Evolutionary conservation across 2,797 vertebrate genomes (phyloP).

Genomic region (Heliangelus exortis): DNA sequence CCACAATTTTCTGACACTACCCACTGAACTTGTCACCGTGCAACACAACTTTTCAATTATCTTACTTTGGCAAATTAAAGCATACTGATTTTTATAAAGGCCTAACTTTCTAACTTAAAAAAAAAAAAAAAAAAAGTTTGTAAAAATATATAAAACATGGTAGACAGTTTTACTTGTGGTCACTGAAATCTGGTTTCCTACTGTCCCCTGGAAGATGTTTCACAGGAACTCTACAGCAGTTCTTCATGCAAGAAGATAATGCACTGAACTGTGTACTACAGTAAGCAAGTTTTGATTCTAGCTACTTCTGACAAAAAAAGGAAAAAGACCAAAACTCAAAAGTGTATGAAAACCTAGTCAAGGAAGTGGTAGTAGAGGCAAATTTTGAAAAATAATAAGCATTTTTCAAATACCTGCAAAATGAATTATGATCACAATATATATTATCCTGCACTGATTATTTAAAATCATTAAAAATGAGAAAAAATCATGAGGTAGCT

Average conservation of each 20-base stretch:
- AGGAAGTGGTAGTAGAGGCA: not conserved
- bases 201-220: not conserved
- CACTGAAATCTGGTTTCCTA: not conserved
- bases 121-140: not conserved
- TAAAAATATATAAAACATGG: not conserved
- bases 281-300: not conserved
- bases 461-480: constrained; percentile 50
- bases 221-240: not conserved
- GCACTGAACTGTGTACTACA: not conserved
- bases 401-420: not conserved
- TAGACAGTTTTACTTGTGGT: not conserved
- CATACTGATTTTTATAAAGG: not conserved
- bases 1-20: not conserved
- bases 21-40: not conserved
- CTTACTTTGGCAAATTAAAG: not conserved
- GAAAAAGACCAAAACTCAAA: not conserved
- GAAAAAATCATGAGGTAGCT: constrained; percentile 35
- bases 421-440: not conserved
- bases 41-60: not conserved
- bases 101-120: not conserved
- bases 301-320: not conserved
- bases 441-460: not conserved
- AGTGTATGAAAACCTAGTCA: not conserved
- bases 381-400: not conserved
- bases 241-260: not conserved